A percentile compares a stretch with the other conserved stretches of the same genome.
These are phyloP conservation scores for Drymonia ruficornis DNA, from an alignment of 2,888 invertebrate genomes.

Conservation along the genomic window DNA sequence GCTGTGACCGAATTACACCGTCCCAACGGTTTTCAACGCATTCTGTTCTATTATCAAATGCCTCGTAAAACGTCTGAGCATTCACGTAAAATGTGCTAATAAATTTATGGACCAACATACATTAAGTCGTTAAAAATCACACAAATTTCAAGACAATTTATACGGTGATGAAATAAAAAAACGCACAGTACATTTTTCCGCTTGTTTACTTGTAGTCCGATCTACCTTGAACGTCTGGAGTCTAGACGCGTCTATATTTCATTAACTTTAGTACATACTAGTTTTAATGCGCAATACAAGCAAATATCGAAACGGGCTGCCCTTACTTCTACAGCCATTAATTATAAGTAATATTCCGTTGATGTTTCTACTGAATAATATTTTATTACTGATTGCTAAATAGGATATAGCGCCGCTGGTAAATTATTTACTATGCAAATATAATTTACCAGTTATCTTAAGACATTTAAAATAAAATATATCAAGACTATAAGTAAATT, in stretches of 20 bases:
- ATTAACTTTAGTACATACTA: constrained; percentile 16
- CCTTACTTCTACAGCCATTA: constrained; percentile 25
- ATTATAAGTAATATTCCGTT: constrained; percentile 23
- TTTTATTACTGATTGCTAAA: constrained; percentile 23
- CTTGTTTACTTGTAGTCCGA: constrained; percentile 25
- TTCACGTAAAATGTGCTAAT: constrained; percentile 68
- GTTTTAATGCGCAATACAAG: background rate
- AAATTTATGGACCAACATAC: constrained; percentile 68
- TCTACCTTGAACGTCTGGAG: constrained; percentile 23
- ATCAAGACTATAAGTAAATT: background rate
- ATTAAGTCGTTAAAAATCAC: constrained; percentile 66
- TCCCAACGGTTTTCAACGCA: constrained; percentile 56
- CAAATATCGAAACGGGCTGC: constrained; percentile 13
- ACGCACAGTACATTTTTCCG: constrained; percentile 23
- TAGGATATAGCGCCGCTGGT: constrained; percentile 11
- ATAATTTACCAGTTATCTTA: background rate
- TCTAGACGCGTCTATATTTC: constrained; percentile 13
- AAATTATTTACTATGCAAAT: background rate
- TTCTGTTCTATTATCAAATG: constrained; percentile 71
- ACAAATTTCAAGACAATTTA: constrained; percentile 59
- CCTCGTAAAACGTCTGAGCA: constrained; percentile 76
- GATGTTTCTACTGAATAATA: constrained; percentile 17
- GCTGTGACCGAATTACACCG: constrained; percentile 47
- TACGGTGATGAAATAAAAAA: constrained; percentile 44
- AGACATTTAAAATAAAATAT: background rate